These are phyloP conservation scores for Podarcis siculus DNA, from an alignment of 2,797 vertebrate species.

Conservation along the genomic window DNA sequence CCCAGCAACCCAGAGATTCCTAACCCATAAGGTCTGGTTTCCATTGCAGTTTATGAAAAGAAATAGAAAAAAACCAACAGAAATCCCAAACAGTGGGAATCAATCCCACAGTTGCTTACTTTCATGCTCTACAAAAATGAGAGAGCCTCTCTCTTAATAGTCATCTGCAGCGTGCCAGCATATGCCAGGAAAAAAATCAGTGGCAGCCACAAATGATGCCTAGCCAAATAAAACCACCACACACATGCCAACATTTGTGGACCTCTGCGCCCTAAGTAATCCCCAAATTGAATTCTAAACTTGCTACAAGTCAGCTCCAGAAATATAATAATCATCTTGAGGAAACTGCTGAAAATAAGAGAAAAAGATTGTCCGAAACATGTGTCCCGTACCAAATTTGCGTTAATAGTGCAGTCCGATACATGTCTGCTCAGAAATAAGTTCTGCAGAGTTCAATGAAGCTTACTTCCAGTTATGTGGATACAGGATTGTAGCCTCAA, in stretches of 20 bases:
- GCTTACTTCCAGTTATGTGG: too few relatives aligned
- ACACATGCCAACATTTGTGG: not conserved
- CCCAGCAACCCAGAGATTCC: not conserved
- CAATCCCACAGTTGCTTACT: not conserved
- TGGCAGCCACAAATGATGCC: not conserved
- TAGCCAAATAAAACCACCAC: not conserved
- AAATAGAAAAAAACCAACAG: too few relatives aligned
- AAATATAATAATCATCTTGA: not conserved
- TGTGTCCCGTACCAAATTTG: not conserved
- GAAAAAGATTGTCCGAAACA: not conserved
- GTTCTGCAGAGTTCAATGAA: too few relatives aligned
- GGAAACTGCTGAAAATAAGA: not conserved
- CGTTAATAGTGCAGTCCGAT: too few relatives aligned
- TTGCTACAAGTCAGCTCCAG: too few relatives aligned
- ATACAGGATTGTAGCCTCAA: not conserved
- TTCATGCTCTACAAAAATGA: not conserved
- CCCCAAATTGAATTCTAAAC: too few relatives aligned
- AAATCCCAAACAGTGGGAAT: not conserved
- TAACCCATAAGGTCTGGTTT: not conserved
- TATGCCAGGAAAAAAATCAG: not conserved
- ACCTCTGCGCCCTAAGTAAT: not conserved
- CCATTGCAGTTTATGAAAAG: not conserved
- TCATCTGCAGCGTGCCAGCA: not conserved
- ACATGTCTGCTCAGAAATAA: too few relatives aligned
- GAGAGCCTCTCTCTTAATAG: not conserved